phyloP scores from a whole-genome alignment of 2,113 vertebrate genomes.

The Otocyon megalotis region DNA sequence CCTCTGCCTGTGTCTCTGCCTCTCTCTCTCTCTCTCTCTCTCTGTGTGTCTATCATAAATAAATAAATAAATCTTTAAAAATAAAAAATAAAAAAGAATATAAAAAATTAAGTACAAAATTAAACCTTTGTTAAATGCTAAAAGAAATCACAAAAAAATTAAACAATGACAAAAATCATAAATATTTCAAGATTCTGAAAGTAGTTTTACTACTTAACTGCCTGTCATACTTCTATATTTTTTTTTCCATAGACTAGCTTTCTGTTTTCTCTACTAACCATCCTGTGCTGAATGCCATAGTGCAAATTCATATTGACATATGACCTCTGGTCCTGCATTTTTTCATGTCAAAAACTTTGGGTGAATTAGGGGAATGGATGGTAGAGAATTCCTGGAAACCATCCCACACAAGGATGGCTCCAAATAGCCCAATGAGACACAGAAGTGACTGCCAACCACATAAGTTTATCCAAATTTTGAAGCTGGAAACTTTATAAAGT shows the following conservation, averaged over 20 bases:
- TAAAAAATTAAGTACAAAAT: not conserved
- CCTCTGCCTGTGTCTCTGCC: no score
- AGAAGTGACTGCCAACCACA: not conserved
- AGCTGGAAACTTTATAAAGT: not conserved
- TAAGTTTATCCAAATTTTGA: not conserved
- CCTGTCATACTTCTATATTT: not conserved
- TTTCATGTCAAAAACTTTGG: no score
- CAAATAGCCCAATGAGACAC: not conserved
- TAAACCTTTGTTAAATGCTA: not conserved
- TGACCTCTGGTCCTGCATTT: not conserved
- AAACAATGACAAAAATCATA: not conserved
- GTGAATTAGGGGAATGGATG: not conserved
- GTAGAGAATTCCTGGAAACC: not conserved
- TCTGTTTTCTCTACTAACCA: not conserved
- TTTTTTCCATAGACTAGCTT: not conserved
- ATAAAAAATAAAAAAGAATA: not conserved
- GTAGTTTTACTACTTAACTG: not conserved
- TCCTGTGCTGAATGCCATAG: fast-evolving
- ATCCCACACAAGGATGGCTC: not conserved
- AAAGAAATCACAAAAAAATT: not conserved
- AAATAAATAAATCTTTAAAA: no score
- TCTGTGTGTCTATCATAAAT: no score
- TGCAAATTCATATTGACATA: not conserved
- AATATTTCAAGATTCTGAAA: not conserved
- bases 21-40: no score